These are phyloP conservation scores for Dendrolimus pini DNA, from an alignment of 2,888 invertebrate species.

Conservation along the genomic window DNA sequence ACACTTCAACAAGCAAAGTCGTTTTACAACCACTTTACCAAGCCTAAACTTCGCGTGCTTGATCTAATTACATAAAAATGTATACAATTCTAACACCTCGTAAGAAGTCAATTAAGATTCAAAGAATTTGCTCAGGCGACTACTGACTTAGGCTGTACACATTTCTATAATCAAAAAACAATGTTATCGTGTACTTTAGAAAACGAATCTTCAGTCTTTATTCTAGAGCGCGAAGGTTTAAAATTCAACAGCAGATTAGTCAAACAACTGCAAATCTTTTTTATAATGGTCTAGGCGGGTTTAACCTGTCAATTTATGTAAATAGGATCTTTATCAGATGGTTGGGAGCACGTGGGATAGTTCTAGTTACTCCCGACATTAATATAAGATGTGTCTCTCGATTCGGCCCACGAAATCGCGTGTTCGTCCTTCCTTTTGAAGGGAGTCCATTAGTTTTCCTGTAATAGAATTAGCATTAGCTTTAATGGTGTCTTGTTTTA, in stretches of 20 bases:
- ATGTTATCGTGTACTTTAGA: not conserved
- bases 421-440: slow-evolving; percentile 8
- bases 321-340: slow-evolving; percentile 57
- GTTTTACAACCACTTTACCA: slow-evolving; percentile 18
- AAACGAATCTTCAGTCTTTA: slow-evolving; percentile 1
- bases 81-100: slow-evolving; percentile 54
- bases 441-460: slow-evolving; percentile 2
- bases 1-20: slow-evolving; percentile 5
- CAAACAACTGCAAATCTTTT: slow-evolving; percentile 20
- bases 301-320: slow-evolving; percentile 68
- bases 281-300: slow-evolving; percentile 32
- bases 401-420: slow-evolving; percentile 61
- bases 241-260: slow-evolving; percentile 5
- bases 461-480: slow-evolving; percentile 1
- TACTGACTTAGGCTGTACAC: not conserved
- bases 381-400: slow-evolving; percentile 58
- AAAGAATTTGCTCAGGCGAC: slow-evolving; percentile 8
- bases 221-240: slow-evolving; percentile 2
- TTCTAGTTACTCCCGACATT: slow-evolving; percentile 51
- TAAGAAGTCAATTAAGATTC: slow-evolving; percentile 69
- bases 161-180: not conserved
- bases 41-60: slow-evolving; percentile 43
- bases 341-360: slow-evolving; percentile 53
- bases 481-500: slow-evolving; percentile 18
- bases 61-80: slow-evolving; percentile 64